Base-by-base conservation (phyloP, 2,797 vertebrate genomes). In the Molossus molossus region DNA sequence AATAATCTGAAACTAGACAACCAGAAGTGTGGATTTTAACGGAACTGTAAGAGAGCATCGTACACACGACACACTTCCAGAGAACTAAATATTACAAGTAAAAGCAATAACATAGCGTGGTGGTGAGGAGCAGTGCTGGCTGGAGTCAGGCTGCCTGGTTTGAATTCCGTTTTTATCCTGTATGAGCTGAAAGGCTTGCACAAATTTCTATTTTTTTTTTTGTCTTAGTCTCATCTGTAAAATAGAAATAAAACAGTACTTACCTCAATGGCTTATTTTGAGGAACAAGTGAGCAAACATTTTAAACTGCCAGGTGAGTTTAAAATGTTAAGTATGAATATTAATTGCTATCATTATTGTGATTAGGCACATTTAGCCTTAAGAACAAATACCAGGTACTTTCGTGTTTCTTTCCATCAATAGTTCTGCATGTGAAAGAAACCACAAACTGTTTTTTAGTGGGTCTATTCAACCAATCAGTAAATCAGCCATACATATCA, bases 231-330 rank as follows among this genome's bases (percentile, higher is more conserved):
- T 88, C 40, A 50, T 72, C 25, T 72, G 37, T 83, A 94, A 92
- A 93, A 40, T 37, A 40, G 27, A 79, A 95, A 76, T 81, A 73
- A 89, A 91, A 87, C 53, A 17, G 5, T 21, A 67, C 6, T 83
- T 40, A 69, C 4, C 8, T 69, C 57, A 72, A 17, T 55, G 25
- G 23, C 18, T 73, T 88, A 76, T 87, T 87, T 27, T 86, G 60
- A 77, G 62, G 40, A 87, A 67, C n/a, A 95, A 62, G 37, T 57
- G 70, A 86, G 23, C 13, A 69, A 91, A 45, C 87, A 96, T 80
- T 83, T 70, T 88, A 83, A 93, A 79, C 55, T 82, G 18, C 18
- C 11, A 50, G 75, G 3, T 48, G 1, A 70, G 6, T 87, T 93
- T 45, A 75, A 83, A 80, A 69, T 62, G 17, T 62, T 70, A 84